phyloP scores from a whole-genome alignment of 2,888 invertebrate genomes.

The Auanema freiburgensis region DNA sequence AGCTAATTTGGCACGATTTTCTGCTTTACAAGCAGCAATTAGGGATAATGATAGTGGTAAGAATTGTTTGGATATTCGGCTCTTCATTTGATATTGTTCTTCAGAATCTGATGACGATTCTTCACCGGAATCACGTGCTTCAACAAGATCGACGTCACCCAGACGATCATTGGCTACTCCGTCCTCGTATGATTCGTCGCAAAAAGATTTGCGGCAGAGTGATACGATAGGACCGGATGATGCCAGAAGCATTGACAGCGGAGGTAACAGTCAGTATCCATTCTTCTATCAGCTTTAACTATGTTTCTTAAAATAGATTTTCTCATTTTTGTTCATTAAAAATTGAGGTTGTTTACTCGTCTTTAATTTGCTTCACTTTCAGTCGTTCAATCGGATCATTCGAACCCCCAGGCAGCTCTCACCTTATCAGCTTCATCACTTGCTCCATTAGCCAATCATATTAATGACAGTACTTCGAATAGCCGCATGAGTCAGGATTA shows the following conservation, averaged over 20 bases:
- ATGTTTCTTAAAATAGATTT: slow-evolving; percentile 3
- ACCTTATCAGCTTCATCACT: slow-evolving; percentile 41
- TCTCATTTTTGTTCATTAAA: background rate
- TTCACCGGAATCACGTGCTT: slow-evolving; percentile 55
- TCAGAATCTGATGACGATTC: slow-evolving; percentile 40
- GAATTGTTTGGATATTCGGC: slow-evolving; percentile 7
- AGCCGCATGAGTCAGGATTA: slow-evolving; percentile 26
- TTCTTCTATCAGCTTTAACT: background rate
- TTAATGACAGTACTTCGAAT: slow-evolving; percentile 14
- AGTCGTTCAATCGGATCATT: slow-evolving; percentile 63
- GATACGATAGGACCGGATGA: slow-evolving; percentile 23
- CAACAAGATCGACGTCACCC: slow-evolving; percentile 46
- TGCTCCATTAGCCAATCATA: slow-evolving; percentile 27
- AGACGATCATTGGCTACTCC: slow-evolving; percentile 52
- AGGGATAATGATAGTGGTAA: slow-evolving; percentile 32
- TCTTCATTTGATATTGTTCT: background rate
- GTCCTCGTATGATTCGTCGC: slow-evolving; percentile 42
- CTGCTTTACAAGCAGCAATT: slow-evolving; percentile 19
- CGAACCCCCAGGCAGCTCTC: slow-evolving; percentile 40
- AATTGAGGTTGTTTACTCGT: background rate
- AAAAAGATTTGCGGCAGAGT: slow-evolving; percentile 18
- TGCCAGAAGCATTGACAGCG: slow-evolving; percentile 46
- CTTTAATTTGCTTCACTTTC: slow-evolving; percentile 20
- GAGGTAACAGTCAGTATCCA: slow-evolving; percentile 39
- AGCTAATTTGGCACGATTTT: slow-evolving; percentile 41